Evolutionary conservation across 92 coral and sea anemone genomes (phyloP).

Genomic region (Anthopleura xanthogrammica): DNA sequence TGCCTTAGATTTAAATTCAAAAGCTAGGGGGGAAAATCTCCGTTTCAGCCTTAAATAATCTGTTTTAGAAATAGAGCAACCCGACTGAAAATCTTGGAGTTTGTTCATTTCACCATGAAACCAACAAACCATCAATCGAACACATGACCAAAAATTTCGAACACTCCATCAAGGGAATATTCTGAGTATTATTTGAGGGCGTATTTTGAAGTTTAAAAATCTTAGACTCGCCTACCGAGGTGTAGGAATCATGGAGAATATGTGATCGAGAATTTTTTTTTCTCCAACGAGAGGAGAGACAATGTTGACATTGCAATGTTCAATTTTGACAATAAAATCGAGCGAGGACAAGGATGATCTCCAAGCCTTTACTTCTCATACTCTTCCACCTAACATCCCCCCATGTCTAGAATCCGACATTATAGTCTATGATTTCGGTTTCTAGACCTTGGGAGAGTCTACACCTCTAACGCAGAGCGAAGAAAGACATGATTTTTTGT

Average conservation of each 20-base stretch:
- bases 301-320: constrained; percentile 39
- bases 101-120: constrained; percentile 31
- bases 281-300: background rate
- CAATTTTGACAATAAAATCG: constrained; percentile 46
- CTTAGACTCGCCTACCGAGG: background rate
- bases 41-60: background rate
- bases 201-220: constrained; percentile 5
- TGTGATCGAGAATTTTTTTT: background rate
- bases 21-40: background rate
- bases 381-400: constrained; percentile 11
- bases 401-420: constrained; percentile 9
- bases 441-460: background rate
- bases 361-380: constrained; percentile 3
- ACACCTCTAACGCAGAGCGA: constrained; percentile 6
- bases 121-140: constrained; percentile 9
- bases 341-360: background rate
- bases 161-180: background rate
- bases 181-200: background rate
- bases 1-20: background rate
- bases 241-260: background rate
- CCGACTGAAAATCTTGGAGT: background rate
- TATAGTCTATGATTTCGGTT: constrained; percentile 9
- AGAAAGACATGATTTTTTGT: background rate
- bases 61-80: background rate
- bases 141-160: constrained; percentile 15